These are phyloP conservation scores for Bugulina stolonifera DNA, from an alignment of 2,888 invertebrate species.

Conservation along the genomic window DNA sequence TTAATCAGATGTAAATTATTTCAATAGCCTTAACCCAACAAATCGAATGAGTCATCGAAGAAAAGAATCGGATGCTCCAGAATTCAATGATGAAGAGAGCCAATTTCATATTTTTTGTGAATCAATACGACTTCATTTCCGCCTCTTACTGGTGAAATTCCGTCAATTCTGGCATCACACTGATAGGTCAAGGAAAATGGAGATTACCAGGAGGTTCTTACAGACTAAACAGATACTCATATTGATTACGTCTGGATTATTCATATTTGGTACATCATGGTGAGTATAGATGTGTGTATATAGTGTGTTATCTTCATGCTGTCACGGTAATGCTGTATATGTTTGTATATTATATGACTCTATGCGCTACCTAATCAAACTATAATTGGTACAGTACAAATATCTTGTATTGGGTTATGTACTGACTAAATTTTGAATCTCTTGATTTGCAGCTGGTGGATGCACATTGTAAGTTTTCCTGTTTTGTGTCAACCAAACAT, in stretches of 20 bases:
- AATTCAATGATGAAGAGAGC: not conserved
- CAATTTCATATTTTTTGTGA: not conserved
- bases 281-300: constrained; percentile 64
- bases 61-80: constrained; percentile 20
- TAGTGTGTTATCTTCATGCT: too few species aligned
- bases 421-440: too few species aligned
- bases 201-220: not conserved
- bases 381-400: not conserved
- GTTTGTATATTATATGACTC: not conserved
- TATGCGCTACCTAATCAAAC: not conserved
- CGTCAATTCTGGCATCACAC: constrained; percentile 7
- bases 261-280: constrained; percentile 46
- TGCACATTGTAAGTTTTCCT: too few species aligned
- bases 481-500: too few species aligned
- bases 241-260: constrained; percentile 8
- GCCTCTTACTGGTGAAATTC: not conserved
- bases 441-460: too few species aligned
- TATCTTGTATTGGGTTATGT: too few species aligned
- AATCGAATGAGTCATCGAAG: constrained; percentile 19
- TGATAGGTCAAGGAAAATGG: constrained; percentile 3
- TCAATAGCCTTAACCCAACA: not conserved
- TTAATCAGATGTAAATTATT: not conserved
- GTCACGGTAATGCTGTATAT: too few species aligned
- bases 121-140: not conserved
- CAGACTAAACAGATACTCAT: constrained; percentile 18